phyloP scores from a whole-genome alignment of 92 coral and sea anemone genomes.

The Phenganax subtilis region DNA sequence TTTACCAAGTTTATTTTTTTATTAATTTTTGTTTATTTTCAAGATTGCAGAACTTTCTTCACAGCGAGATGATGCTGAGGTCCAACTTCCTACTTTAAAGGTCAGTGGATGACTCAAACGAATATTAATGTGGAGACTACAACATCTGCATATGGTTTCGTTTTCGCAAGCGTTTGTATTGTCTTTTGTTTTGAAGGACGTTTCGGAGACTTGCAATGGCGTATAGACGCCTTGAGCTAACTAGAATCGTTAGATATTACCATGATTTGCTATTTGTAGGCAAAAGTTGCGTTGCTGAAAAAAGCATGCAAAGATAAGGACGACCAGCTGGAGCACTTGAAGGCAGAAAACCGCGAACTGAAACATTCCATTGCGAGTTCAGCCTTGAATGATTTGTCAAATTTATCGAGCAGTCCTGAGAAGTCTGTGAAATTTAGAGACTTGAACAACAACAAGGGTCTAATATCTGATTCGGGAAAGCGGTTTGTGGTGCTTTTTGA shows the following conservation, averaged over 20 bases:
- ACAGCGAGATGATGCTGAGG: constrained; percentile 79
- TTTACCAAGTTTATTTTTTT: not conserved
- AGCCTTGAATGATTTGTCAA: constrained; percentile 82
- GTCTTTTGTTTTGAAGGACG: not conserved
- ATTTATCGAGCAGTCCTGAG: constrained; percentile 71
- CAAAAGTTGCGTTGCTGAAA: constrained; percentile 74
- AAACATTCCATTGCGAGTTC: constrained; percentile 93
- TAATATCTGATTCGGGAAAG: constrained; percentile 54
- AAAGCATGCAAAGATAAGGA: constrained; percentile 96
- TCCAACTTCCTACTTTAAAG: constrained; percentile 91
- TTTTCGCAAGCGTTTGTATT: too few species aligned
- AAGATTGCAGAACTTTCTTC: constrained; percentile 91
- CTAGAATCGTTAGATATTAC: not conserved
- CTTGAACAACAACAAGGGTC: constrained; percentile 35
- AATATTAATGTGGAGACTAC: not conserved
- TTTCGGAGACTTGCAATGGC: too few species aligned
- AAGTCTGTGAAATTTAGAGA: constrained; percentile 65
- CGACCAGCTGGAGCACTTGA: constrained; percentile 68
- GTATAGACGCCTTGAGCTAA: not conserved
- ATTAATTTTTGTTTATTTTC: constrained; percentile 6
- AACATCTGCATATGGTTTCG: too few species aligned
- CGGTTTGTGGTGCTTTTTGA: constrained; percentile 42
- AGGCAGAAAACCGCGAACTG: constrained; percentile 76
- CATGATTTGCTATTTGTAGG: constrained; percentile 44
- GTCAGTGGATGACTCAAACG: constrained; percentile 36